A percentile compares a stretch with the other conserved stretches of the same genome.
Conservation (phyloP, 2,113 vertebrate genomes). For the Cettia cetti region DNA sequence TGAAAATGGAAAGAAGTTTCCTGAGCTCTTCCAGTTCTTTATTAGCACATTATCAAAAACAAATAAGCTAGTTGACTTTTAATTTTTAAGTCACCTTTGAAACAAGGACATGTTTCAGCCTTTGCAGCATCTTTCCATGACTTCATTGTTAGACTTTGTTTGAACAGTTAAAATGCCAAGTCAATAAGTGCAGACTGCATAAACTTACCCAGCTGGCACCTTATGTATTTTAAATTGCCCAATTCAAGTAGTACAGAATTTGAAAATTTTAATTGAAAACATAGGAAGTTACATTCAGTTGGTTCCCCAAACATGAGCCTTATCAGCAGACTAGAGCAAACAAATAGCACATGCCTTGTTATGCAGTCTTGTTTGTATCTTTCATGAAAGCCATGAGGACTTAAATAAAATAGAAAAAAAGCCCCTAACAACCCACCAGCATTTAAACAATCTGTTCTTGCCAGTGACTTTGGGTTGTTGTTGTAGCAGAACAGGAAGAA, state of each 20-base stretch:
- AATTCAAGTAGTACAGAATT: neutral
- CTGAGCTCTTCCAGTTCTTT: neutral
- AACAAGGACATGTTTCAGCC: neutral
- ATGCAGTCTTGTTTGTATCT: neutral
- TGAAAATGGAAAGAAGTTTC: neutral
- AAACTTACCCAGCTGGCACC: neutral
- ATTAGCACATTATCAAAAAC: neutral
- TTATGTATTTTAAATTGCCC: neutral
- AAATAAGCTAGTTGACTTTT: neutral
- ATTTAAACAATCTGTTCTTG: neutral
- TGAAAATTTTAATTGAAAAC: neutral
- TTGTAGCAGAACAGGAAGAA: neutral
- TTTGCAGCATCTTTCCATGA: neutral
- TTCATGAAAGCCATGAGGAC: neutral
- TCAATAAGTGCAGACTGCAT: neutral
- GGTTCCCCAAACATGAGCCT: neutral
- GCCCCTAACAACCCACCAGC: neutral
- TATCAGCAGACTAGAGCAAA: neutral
- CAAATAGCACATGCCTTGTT: neutral
- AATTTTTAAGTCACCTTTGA: neutral
- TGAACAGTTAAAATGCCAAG: neutral
- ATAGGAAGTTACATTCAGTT: neutral
- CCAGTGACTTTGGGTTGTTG: neutral
- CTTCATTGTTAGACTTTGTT: constrained; percentile 15
- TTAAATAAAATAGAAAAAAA: neutral